A percentile compares a stretch with the other conserved stretches of the same genome.
Evolutionary conservation across 2,113 vertebrate species (phyloP).

Genomic region (Nesogale talazaci): DNA sequence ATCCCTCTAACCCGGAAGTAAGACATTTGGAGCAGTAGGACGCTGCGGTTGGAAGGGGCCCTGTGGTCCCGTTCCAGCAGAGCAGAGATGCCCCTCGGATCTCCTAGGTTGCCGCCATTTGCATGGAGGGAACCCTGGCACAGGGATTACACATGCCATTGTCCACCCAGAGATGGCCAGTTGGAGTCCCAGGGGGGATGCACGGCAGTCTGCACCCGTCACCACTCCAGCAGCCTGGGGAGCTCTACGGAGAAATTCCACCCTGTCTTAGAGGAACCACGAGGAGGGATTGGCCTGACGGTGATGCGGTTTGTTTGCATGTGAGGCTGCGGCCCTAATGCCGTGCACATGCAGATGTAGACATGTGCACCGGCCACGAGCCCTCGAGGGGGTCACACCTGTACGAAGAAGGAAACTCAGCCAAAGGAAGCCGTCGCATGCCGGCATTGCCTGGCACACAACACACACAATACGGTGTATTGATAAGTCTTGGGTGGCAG

Average conservation of each 20-base stretch:
- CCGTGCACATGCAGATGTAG: neutral
- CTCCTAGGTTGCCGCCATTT: too few species aligned
- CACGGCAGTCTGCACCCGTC: too few species aligned
- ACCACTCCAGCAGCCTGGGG: too few species aligned
- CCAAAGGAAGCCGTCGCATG: neutral
- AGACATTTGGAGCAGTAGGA: neutral
- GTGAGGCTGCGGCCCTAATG: neutral
- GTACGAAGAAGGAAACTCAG: neutral
- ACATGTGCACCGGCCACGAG: neutral
- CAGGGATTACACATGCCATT: too few species aligned
- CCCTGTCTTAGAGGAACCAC: neutral
- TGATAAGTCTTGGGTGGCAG: slow-evolving; percentile 52
- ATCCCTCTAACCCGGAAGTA: neutral
- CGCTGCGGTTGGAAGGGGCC: neutral
- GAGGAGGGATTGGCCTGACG: neutral
- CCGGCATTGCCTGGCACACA: neutral
- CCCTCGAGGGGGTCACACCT: neutral
- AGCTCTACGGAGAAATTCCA: too few species aligned
- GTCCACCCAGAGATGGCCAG: too few species aligned
- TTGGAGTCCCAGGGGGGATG: too few species aligned
- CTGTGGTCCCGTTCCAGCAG: neutral
- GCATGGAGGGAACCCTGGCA: too few species aligned
- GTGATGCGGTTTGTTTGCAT: neutral
- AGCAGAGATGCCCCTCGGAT: neutral
- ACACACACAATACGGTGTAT: neutral